These are phyloP conservation scores for Falco columbarius DNA, from an alignment of 2,797 vertebrate species.

Conservation along the genomic window DNA sequence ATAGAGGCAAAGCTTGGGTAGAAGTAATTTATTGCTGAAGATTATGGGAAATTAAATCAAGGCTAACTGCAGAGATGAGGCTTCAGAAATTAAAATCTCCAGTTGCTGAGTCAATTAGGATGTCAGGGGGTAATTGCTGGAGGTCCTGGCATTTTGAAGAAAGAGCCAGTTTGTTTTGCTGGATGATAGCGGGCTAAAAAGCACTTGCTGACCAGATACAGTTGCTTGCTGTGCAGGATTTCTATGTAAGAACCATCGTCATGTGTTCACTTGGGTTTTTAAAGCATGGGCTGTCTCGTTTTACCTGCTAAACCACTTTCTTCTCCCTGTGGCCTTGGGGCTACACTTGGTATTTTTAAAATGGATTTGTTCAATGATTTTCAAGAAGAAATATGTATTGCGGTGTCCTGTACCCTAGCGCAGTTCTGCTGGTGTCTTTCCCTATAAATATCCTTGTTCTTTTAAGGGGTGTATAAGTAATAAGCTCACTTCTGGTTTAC, in stretches of 20 bases:
- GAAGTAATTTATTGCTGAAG: slow-evolving; percentile 10
- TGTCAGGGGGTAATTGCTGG: neutral
- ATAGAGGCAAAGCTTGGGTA: neutral
- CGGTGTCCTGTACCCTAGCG: neutral
- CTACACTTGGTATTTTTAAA: neutral
- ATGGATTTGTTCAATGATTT: slow-evolving; percentile 1
- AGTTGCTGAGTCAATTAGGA: slow-evolving; percentile 8
- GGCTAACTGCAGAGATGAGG: neutral
- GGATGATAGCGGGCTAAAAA: neutral
- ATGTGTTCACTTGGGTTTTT: neutral
- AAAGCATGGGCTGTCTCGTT: neutral
- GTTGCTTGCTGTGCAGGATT: neutral
- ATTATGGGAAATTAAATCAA: slow-evolving; percentile 35
- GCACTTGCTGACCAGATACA: neutral
- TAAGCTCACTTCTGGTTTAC: neutral
- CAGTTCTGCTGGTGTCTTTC: neutral
- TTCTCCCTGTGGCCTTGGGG: neutral
- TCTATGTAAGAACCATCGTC: neutral
- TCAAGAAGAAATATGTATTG: neutral
- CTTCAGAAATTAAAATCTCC: slow-evolving; percentile 7
- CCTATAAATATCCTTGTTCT: neutral
- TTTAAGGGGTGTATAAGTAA: neutral
- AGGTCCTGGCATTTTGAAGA: neutral
- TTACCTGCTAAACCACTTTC: slow-evolving; percentile 38
- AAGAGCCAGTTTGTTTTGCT: neutral